phyloP scores from a whole-genome alignment of 2,113 vertebrate genomes.

The Hippolais icterina region DNA sequence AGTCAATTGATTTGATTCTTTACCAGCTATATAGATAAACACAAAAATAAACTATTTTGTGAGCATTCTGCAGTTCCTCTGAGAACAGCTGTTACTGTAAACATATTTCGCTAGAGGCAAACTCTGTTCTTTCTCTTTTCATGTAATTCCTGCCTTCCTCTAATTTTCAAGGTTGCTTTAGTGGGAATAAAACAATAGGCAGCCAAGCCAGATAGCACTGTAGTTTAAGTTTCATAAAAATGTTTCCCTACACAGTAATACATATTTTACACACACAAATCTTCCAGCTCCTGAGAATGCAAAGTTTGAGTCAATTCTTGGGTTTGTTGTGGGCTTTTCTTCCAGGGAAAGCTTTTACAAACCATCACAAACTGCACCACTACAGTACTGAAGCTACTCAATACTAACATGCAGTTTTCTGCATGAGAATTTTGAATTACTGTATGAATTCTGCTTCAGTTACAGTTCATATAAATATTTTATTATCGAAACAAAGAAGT shows the following conservation, averaged over 20 bases:
- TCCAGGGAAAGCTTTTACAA: background rate
- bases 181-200: background rate
- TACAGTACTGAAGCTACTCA: background rate
- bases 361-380: background rate
- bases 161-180: constrained; percentile 48
- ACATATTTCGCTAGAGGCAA: constrained; percentile 52
- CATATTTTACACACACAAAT: background rate
- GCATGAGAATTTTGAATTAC: background rate
- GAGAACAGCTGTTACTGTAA: constrained; percentile 64
- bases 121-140: constrained; percentile 38
- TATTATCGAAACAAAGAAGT: background rate
- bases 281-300: background rate
- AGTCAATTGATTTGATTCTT: constrained; percentile 25
- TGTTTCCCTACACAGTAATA: background rate
- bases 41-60: constrained; percentile 33
- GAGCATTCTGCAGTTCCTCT: constrained; percentile 21
- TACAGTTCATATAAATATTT: background rate
- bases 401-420: background rate
- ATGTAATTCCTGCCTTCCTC: constrained; percentile 29
- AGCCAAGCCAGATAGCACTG: background rate
- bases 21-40: background rate
- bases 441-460: background rate
- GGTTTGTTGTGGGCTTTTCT: background rate
- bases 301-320: background rate
- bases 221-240: background rate